Conservation (phyloP, 2,797 vertebrate species). For the Amblyraja radiata region DNA sequence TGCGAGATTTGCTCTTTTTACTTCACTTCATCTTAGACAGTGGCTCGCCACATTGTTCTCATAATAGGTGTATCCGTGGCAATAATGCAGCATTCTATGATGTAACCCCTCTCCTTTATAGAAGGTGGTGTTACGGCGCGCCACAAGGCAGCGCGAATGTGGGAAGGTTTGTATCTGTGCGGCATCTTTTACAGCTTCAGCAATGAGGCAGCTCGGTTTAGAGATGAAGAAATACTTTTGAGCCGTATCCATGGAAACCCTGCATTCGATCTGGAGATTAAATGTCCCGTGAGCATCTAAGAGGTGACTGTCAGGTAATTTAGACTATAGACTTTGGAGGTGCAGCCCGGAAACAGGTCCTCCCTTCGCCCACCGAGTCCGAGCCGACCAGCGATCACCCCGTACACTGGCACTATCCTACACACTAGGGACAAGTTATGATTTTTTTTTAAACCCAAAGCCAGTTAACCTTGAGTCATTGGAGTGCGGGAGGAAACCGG, state of each 20-base stretch:
- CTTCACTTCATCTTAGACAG: background rate
- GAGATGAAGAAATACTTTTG: background rate
- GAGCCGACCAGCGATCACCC: too few species aligned
- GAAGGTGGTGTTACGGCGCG: background rate
- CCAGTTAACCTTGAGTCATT: too few species aligned
- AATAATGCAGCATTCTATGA: background rate
- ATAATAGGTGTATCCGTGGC: background rate
- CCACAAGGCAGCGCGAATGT: background rate
- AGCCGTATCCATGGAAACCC: background rate
- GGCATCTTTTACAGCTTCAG: background rate
- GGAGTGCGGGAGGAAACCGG: too few species aligned
- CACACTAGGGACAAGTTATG: too few species aligned
- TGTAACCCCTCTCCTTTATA: too few species aligned
- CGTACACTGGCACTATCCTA: too few species aligned
- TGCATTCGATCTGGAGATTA: background rate
- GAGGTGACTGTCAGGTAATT: background rate
- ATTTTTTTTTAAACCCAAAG: too few species aligned
- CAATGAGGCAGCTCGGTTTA: background rate
- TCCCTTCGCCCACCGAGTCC: too few species aligned
- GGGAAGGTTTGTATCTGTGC: background rate
- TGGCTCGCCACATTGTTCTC: background rate
- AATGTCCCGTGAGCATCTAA: background rate
- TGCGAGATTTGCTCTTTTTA: background rate
- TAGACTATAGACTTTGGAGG: too few species aligned
- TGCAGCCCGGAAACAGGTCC: too few species aligned